Base-by-base conservation (phyloP, 2,797 vertebrate genomes). In the Benthosema pterotum region DNA sequence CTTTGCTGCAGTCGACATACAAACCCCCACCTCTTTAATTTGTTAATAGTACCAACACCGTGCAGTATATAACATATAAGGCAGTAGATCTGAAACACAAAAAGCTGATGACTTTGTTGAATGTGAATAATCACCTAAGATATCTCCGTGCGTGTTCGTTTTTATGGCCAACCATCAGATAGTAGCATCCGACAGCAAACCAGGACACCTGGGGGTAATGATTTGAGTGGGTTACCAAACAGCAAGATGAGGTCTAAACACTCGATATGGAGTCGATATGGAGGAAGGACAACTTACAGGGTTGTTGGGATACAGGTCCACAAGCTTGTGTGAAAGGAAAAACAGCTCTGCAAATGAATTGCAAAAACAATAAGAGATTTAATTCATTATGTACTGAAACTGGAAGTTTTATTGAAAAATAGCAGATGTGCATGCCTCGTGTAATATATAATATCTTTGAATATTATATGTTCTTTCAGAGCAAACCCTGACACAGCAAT, bases 141-240 rank as follows among this genome's bases (percentile, higher is more conserved):
- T 99, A 99, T 69, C 97, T 93, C 67, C 97, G 94, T 22, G 97
- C 97, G 16, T 99, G 96, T 79, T 99, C 97, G 17, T 99, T 99
- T 93, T 99, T 99, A 85, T 98, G 97, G 47, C 97, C 97, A 17
- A 99, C 97, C 97, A 99, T 99, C 65, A 99, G 95, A 91, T 99
- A 99, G 71, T 99, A 99, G 84, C 97, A 99, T 52, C 97, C 97
- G 66, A 99, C 97, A 52, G 97, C 96, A 94, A 98, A 99, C 97
- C 97, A 99, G 0, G 92, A 93, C 0, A 93, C 92, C 92, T 93
- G 58, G 11, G 58, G 11, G 46, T 11, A 22, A 63, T 1, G 43
- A 6, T 66, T 62, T 46, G 1, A 48, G 55, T 60, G 52, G 11
- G 19, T 69, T 55, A 61, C 22, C 3, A 49, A 60, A 52, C 3